Evolutionary conservation across 2,888 invertebrate genomes (phyloP).

Genomic region (Cheilosia variabilis): DNA sequence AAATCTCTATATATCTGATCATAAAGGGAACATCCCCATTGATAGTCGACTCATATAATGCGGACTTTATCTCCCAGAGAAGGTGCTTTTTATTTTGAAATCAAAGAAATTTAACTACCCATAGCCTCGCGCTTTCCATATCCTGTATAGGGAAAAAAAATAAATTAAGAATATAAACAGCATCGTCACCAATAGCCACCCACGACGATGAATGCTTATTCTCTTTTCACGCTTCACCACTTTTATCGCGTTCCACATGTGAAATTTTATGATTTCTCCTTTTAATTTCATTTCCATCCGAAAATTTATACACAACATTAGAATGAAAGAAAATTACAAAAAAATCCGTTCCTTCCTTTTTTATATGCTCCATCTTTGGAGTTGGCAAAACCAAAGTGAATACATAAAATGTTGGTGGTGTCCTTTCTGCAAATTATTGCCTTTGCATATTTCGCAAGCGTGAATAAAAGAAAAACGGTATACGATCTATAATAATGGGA

Average conservation of each 20-base stretch:
- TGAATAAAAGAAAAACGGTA: constrained; percentile 21
- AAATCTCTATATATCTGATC: constrained; percentile 54
- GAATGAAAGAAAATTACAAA: constrained; percentile 68
- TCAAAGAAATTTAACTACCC: constrained; percentile 71
- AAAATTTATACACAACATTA: constrained; percentile 55
- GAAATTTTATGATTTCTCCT: constrained; percentile 58
- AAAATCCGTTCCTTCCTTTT: constrained; percentile 47
- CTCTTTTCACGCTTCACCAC: constrained; percentile 65
- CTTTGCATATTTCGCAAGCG: constrained; percentile 51
- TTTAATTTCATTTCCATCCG: constrained; percentile 65
- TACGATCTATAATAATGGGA: constrained; percentile 7
- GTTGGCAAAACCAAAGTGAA: constrained; percentile 28
- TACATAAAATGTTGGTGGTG: constrained; percentile 31
- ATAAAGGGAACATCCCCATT: constrained; percentile 52
- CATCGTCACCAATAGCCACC: constrained; percentile 51
- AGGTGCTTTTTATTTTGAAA: constrained; percentile 70
- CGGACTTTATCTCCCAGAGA: constrained; percentile 15
- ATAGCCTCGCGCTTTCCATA: constrained; percentile 27
- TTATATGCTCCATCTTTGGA: constrained; percentile 50
- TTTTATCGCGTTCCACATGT: constrained; percentile 71
- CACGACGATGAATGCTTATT: constrained; percentile 34
- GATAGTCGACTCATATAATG: constrained; percentile 6
- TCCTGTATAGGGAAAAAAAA: constrained; percentile 19
- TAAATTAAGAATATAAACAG: constrained; percentile 64
- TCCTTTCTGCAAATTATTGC: constrained; percentile 59